Base-by-base conservation (phyloP, 2,888 invertebrate genomes). In the Galerucella nymphaeae region DNA sequence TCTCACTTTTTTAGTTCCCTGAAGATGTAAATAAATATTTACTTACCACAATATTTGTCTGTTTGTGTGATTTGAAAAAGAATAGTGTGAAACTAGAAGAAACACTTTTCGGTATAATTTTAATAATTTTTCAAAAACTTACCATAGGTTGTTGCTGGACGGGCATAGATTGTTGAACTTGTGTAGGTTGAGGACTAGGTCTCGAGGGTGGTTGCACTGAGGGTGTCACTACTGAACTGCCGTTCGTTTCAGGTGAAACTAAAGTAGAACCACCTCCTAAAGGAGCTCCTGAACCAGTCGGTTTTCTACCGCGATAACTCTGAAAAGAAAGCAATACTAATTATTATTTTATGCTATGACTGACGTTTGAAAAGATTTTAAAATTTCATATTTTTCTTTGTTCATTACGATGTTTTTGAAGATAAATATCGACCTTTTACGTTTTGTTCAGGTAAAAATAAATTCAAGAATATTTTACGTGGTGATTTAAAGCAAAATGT, bases 111-210 rank as follows among this genome's bases (percentile, higher is more conserved):
- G 8, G 30, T 38, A 30, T 30, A 38, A 5, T 38, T 38, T 38
- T 38, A 8, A 38, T 30, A 38, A 38, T 8, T 8, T 9, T 38
- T 38, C 8, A 38, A 16, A 45, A 9, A 77, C 83, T 82, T 79
- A 87, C 87, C 87, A 87, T 87, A 68, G 87, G 85, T 79, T 87
- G 86, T 78, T 86, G 86, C 77, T 86, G 85, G 81, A 85, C 83
- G 80, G 86, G 82, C 76, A 83, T 78, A 42, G 83, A 77, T 72
- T 81, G 81, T 77, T 85, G 84, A 70, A 85, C 84, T 74, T 83
- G 76, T 6, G 80, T 72, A 13, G 83, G 83, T 75, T 86, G 87
- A 38, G 86, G 86, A 80, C 86, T 86, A 42, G 85, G 86, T 77
- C 86, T 83, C 38, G 86, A 83, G 45, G 85, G 79, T 57, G 82